Base-by-base conservation (phyloP, 2,113 vertebrate species). In the Gopherus flavomarginatus region DNA sequence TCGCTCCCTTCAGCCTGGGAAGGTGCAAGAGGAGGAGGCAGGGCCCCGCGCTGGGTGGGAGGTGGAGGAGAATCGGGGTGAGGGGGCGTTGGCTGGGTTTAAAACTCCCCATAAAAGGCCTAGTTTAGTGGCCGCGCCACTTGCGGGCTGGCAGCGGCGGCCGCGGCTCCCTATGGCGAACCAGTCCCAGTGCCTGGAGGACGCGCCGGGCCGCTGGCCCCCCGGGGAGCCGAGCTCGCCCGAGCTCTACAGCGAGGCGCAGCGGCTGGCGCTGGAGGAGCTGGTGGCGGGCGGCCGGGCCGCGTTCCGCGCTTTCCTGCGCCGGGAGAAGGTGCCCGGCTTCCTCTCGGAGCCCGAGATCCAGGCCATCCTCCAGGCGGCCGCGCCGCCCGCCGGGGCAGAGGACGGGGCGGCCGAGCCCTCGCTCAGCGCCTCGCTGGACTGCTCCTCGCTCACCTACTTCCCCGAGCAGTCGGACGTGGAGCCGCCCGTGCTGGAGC, bases 381-480 rank as follows among this genome's bases (percentile, higher is more conserved):
- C 98, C 3, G 97, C 98, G 91, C 93, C 97, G 56, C 98, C 98
- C 1, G 91, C 87, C 31, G 98, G 98, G 8, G 96, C 90, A 75
- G 96, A 98, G 56, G 99, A 98, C 31, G 98, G 98, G 11, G 96
- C 54, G 49, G 87, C 75, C 1, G 99, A 99, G 81, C 96, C 98
- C 31, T 98, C 98, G 27, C 94, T 98, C 83, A 92, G 97, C 91
- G 96, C 98, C 83, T 99, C 99, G 1, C 89, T 97, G 54, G 99
- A 99, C 96, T 99, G 99, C 96, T 99, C 99, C 3, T 99, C 99
- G 17, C 98, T 99, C 97, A 99, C 99, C 47, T 99, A 99, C 85
- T 99, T 99, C 98, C 99, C 99, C 13, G 99, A 99, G 91, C 98
- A 98, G 91, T 99, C 99, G 27, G 99, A 99, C 93, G 95, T 99